These are phyloP conservation scores for Caenorhabditis panamensis DNA, from an alignment of 2,888 invertebrate species.

Conservation along the genomic window DNA sequence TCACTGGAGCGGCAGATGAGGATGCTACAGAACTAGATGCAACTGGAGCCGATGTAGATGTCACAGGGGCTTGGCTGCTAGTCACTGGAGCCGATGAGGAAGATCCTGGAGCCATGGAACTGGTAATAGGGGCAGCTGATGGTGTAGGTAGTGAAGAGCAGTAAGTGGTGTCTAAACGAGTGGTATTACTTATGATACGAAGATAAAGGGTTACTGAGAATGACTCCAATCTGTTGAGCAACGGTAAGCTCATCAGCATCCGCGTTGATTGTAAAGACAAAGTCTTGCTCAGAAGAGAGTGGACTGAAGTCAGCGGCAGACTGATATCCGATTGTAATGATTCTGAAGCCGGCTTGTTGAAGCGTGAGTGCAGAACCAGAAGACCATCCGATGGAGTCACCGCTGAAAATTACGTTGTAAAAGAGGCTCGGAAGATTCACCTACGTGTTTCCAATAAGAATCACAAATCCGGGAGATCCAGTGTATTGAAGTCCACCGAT, in stretches of 20 bases:
- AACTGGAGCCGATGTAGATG: no score
- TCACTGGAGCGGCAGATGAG: no score
- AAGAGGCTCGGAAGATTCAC: no score
- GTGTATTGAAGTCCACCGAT: not conserved
- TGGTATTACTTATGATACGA: no score
- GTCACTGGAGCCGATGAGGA: not conserved
- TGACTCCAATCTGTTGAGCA: slow-evolving; percentile 27
- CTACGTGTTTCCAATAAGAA: slow-evolving; percentile 32
- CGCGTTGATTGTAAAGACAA: not conserved
- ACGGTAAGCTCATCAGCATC: slow-evolving; percentile 18
- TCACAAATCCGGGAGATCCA: slow-evolving; percentile 35
- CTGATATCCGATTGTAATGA: slow-evolving; percentile 23
- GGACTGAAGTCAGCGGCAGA: slow-evolving; percentile 29
- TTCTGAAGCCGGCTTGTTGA: not conserved
- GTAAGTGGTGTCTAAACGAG: no score
- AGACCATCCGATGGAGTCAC: slow-evolving; percentile 1
- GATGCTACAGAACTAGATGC: no score
- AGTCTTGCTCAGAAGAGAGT: slow-evolving; percentile 12
- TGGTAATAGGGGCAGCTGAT: no score
- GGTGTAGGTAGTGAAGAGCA: no score
- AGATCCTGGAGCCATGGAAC: no score
- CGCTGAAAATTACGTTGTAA: no score
- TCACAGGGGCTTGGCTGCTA: no score
- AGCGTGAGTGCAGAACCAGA: not conserved
- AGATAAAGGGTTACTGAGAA: slow-evolving; percentile 38